Conservation (phyloP, 2,113 vertebrate species). For the Tupaia chinensis region DNA sequence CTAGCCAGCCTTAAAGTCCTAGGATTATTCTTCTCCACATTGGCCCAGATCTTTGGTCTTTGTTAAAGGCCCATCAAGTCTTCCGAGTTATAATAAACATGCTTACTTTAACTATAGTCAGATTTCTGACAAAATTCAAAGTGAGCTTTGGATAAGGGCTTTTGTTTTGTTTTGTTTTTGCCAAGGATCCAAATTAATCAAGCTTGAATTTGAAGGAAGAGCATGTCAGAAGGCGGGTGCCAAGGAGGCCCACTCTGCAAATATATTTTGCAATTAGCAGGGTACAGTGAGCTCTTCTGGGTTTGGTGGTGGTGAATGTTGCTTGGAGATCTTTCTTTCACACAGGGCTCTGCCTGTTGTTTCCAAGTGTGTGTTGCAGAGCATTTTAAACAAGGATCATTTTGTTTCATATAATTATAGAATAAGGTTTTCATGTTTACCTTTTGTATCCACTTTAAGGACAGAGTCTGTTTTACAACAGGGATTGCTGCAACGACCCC, state of each 20-base stretch:
- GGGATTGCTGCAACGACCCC: slow-evolving; percentile 54
- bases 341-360: neutral
- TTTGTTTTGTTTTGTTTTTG: slow-evolving; percentile 6
- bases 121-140: slow-evolving; percentile 55
- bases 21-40: neutral
- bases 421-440: slow-evolving; percentile 69
- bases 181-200: slow-evolving; percentile 33
- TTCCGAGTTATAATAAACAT: slow-evolving; percentile 36
- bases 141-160: neutral
- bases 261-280: slow-evolving; percentile 7
- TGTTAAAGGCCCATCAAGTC: neutral
- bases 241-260: slow-evolving; percentile 31
- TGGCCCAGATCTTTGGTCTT: neutral
- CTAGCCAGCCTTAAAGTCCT: neutral
- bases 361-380: neutral
- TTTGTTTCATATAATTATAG: slow-evolving; percentile 45
- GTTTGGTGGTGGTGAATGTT: neutral
- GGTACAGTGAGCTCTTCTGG: slow-evolving; percentile 26
- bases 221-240: neutral
- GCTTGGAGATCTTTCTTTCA: neutral
- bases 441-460: slow-evolving; percentile 71
- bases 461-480: slow-evolving; percentile 59
- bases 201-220: slow-evolving; percentile 57
- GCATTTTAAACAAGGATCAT: neutral
- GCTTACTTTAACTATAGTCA: slow-evolving; percentile 23